These are phyloP conservation scores for Lepas anatifera DNA, from an alignment of 2,888 invertebrate genomes.

Conservation along the genomic window DNA sequence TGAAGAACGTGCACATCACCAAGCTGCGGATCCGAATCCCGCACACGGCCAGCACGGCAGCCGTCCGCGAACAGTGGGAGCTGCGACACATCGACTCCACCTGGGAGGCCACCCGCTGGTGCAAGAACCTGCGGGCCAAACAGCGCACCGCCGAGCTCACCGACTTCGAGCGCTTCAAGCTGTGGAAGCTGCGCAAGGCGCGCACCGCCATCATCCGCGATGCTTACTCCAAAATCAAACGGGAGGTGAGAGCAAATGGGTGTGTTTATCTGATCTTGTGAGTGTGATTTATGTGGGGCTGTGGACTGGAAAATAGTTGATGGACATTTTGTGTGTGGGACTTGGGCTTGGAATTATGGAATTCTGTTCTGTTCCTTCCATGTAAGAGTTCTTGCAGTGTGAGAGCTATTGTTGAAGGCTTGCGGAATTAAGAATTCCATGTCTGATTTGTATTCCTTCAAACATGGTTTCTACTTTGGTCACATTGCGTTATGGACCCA, in stretches of 20 bases:
- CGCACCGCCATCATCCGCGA: constrained; percentile 12
- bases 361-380: too few species aligned
- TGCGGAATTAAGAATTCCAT: too few species aligned
- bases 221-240: neutral
- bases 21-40: neutral
- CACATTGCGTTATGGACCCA: too few species aligned
- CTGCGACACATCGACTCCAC: neutral
- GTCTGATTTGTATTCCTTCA: too few species aligned
- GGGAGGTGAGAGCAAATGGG: neutral
- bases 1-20: constrained; percentile 16
- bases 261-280: too few species aligned
- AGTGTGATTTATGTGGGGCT: too few species aligned
- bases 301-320: too few species aligned
- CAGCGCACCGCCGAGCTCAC: neutral
- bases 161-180: constrained; percentile 13
- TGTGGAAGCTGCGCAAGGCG: constrained; percentile 7
- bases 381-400: too few species aligned
- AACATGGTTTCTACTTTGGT: too few species aligned
- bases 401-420: too few species aligned
- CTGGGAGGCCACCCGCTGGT: constrained; percentile 1
- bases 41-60: constrained; percentile 1
- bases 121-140: constrained; percentile 6
- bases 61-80: neutral
- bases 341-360: too few species aligned
- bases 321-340: too few species aligned